Percentiles rank a stretch among this genome's conserved stretches.
Conservation (phyloP, 1,140 invertebrate species). For the Gonatopus flavifemur region DNA sequence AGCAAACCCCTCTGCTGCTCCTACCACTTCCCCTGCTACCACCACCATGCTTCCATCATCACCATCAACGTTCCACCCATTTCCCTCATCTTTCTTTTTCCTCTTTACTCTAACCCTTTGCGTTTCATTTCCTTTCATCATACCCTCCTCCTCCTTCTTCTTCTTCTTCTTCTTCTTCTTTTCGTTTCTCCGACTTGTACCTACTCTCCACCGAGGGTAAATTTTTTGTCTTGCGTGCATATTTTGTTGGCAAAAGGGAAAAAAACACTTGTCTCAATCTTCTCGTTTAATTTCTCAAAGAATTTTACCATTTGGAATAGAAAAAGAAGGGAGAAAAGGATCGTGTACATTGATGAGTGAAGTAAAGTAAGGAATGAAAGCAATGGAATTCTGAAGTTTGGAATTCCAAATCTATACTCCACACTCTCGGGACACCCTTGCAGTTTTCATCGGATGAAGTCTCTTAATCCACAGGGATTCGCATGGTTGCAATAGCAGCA, state of each 20-base stretch:
- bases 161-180: conserved; percentile 21
- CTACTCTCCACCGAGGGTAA: conserved; percentile 26
- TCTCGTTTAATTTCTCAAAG: no score
- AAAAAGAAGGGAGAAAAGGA: no score
- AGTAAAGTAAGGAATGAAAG: no score
- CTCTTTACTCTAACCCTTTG: conserved; percentile 15
- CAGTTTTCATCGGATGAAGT: no score
- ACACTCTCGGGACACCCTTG: no score
- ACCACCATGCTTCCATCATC: conserved; percentile 24
- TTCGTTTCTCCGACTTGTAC: conserved; percentile 22
- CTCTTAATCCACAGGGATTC: no score
- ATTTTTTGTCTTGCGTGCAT: conserved; percentile 34
- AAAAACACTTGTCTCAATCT: no score
- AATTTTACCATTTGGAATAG: no score
- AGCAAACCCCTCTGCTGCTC: conserved; percentile 24
- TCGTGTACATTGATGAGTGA: no score
- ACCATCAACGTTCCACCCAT: conserved; percentile 19
- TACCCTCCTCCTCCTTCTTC: conserved; percentile 27
- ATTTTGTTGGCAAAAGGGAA: no score
- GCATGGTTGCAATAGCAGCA: neutral
- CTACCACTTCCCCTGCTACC: conserved; percentile 22
- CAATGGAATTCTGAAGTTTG: no score
- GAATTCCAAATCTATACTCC: no score
- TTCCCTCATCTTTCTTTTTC: neutral
- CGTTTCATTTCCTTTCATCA: conserved; percentile 23